Evolutionary conservation across 2,888 invertebrate species (phyloP).

Genomic region (Mechanitis mazaeus): DNA sequence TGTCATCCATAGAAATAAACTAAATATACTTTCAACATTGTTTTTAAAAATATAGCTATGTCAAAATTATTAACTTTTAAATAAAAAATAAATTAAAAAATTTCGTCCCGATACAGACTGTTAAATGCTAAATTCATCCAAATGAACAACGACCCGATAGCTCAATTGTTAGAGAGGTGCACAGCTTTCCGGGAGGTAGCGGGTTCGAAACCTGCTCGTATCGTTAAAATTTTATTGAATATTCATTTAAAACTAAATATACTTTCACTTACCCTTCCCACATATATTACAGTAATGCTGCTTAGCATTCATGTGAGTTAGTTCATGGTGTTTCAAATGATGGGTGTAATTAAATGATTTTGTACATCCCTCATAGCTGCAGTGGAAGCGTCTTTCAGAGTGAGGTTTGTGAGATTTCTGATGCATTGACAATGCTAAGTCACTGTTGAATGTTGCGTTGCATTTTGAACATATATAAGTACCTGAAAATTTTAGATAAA

Average conservation of each 20-base stretch:
- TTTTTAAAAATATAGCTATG: too few relatives aligned
- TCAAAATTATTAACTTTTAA: too few relatives aligned
- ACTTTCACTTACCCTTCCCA: slow-evolving; percentile 53
- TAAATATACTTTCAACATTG: too few relatives aligned
- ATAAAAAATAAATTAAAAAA: too few relatives aligned
- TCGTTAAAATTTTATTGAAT: too few relatives aligned
- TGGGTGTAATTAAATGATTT: slow-evolving; percentile 68
- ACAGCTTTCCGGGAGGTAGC: too few relatives aligned
- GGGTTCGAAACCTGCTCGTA: too few relatives aligned
- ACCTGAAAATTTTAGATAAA: slow-evolving; percentile 40
- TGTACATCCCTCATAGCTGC: slow-evolving; percentile 49
- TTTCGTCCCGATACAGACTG: too few relatives aligned
- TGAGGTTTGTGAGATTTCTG: slow-evolving; percentile 54
- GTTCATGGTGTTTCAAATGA: slow-evolving; percentile 64
- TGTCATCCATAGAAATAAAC: too few relatives aligned
- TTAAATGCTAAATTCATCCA: too few relatives aligned
- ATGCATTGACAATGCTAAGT: slow-evolving; percentile 56
- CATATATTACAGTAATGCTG: slow-evolving; percentile 60
- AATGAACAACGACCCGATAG: too few relatives aligned
- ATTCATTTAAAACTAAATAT: not conserved
- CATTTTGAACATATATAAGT: slow-evolving; percentile 54
- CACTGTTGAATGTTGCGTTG: slow-evolving; percentile 51
- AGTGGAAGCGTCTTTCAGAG: slow-evolving; percentile 54
- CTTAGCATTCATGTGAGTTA: slow-evolving; percentile 60
- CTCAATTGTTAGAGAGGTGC: too few relatives aligned